phyloP scores from a whole-genome alignment of 2,888 invertebrate genomes.

The Odontocerum albicorne region DNA sequence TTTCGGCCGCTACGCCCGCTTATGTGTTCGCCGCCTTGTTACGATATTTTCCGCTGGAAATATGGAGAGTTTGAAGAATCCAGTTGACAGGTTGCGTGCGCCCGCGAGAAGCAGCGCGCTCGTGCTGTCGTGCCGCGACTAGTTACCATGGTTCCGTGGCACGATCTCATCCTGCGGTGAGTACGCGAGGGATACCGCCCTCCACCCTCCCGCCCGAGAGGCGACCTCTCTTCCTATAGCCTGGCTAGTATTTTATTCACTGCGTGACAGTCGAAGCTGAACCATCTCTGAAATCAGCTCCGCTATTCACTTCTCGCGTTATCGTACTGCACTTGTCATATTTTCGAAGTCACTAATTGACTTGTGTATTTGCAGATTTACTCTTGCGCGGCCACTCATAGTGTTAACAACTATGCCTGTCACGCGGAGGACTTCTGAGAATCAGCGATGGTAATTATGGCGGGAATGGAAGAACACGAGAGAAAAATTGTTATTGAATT shows the following conservation, averaged over 20 bases:
- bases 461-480: conserved; percentile 83
- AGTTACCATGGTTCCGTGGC: too few species aligned
- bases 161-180: too few species aligned
- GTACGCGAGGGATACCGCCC: conserved; percentile 12
- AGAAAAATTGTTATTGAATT: conserved; percentile 93
- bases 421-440: conserved; percentile 10
- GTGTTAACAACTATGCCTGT: conserved; percentile 8
- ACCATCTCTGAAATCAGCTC: not conserved
- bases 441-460: conserved; percentile 68
- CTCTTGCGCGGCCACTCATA: not conserved
- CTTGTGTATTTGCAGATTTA: not conserved
- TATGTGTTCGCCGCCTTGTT: not conserved
- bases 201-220: not conserved
- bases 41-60: not conserved
- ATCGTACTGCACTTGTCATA: not conserved
- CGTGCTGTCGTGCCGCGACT: not conserved
- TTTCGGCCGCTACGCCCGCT: conserved; percentile 3
- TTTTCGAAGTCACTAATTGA: not conserved
- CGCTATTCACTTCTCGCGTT: not conserved
- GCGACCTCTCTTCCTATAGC: not conserved
- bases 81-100: not conserved
- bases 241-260: not conserved
- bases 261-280: not conserved
- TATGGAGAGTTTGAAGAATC: not conserved
- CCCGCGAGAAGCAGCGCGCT: not conserved